Percentiles rank a stretch among this genome's conserved stretches.
These are phyloP conservation scores for Mastomys natalensis DNA, from an alignment of 2,113 vertebrate genomes.

Conservation along the genomic window DNA sequence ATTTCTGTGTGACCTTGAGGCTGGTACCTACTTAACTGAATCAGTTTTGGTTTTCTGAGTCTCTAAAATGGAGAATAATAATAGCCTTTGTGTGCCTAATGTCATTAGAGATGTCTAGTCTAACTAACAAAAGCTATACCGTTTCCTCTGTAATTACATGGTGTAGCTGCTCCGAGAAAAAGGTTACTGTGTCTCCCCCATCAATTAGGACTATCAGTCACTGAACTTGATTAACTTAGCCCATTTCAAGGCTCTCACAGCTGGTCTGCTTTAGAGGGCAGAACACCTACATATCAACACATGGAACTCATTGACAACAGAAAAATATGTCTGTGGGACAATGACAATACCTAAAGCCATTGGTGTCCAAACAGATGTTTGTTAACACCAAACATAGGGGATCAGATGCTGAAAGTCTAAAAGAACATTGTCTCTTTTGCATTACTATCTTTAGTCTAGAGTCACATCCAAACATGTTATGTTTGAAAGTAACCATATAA, in stretches of 20 bases:
- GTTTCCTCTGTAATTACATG: conserved; percentile 79
- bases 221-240: conserved; percentile 67
- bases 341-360: neutral
- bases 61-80: conserved; percentile 74
- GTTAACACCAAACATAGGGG: neutral
- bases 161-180: conserved; percentile 68
- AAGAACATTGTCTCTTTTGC: neutral
- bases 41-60: conserved; percentile 66
- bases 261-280: neutral
- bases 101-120: conserved; percentile 76
- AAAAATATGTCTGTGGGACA: neutral
- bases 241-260: conserved; percentile 26
- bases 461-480: neutral
- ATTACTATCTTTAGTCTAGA: conserved; percentile 5
- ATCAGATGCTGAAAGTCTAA: neutral
- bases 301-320: neutral
- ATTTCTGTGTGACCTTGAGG: conserved; percentile 61
- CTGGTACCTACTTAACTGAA: conserved; percentile 67
- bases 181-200: conserved; percentile 72
- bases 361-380: neutral
- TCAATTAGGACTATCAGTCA: conserved; percentile 77
- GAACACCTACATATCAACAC: neutral
- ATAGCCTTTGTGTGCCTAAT: conserved; percentile 68
- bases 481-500: neutral
- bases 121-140: conserved; percentile 63